Conservation (phyloP, 2,888 invertebrate species). For the Parnassius apollo region DNA sequence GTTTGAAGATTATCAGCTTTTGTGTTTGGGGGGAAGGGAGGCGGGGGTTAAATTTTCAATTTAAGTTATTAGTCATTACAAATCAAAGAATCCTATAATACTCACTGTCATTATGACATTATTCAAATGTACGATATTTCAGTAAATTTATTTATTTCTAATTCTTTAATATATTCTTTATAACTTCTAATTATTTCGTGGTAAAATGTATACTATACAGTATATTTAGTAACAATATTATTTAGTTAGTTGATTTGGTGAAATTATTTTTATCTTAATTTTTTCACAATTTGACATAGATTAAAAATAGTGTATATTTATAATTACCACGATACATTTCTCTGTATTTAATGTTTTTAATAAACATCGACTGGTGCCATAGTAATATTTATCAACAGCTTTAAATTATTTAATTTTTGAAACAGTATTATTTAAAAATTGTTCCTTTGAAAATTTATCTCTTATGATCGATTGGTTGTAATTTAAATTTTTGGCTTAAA, state of each 20-base stretch:
- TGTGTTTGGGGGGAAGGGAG: too few species aligned
- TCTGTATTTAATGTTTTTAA: conserved; percentile 2
- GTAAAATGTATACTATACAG: too few species aligned
- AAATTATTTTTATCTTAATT: too few species aligned
- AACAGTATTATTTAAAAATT: conserved; percentile 24
- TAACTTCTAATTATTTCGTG: too few species aligned
- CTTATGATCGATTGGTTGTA: conserved; percentile 15
- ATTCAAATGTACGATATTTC: conserved; percentile 10
- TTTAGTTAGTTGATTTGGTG: too few species aligned
- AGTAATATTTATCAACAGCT: conserved; percentile 8
- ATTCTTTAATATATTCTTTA: neutral
- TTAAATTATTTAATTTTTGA: conserved; percentile 6
- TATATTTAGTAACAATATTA: too few species aligned
- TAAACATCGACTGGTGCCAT: conserved; percentile 12
- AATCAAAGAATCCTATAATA: conserved; percentile 17
- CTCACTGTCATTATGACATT: conserved; percentile 15
- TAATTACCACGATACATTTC: neutral
- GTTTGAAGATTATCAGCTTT: too few species aligned
- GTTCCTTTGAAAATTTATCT: conserved; percentile 10
- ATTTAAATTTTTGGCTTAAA: neutral
- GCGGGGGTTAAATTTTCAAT: too few species aligned
- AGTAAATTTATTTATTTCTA: conserved; percentile 2
- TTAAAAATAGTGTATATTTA: too few species aligned
- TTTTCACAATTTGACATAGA: too few species aligned
- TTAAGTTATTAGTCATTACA: neutral